Percentiles rank a stretch among this genome's conserved stretches.
Evolutionary conservation across 2,113 vertebrate species (phyloP).

Genomic region (Noturus placidus): DNA sequence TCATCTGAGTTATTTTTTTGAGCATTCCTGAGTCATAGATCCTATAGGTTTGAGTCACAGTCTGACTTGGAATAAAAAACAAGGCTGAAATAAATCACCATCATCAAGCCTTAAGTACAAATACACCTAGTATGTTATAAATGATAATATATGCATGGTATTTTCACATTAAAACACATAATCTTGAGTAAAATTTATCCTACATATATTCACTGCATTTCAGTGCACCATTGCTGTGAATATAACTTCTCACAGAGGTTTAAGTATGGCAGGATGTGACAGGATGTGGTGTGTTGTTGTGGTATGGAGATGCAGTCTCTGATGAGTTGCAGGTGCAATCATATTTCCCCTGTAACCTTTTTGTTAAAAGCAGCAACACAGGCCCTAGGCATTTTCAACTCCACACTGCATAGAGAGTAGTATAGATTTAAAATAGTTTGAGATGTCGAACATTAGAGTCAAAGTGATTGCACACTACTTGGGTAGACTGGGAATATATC

Average conservation of each 20-base stretch:
- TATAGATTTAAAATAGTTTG: background rate
- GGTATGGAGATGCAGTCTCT: background rate
- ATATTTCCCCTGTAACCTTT: conserved; percentile 3
- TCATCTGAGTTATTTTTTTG: background rate
- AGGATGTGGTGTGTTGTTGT: conserved; percentile 66
- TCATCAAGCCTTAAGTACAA: background rate
- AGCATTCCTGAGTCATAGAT: background rate
- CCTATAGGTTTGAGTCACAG: background rate
- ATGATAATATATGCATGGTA: background rate
- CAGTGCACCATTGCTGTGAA: background rate
- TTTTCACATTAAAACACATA: background rate
- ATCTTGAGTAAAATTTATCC: background rate
- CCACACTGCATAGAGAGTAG: background rate
- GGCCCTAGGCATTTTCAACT: no score
- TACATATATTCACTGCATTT: background rate
- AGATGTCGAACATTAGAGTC: background rate
- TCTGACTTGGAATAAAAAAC: background rate
- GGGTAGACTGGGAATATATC: background rate
- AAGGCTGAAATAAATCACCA: background rate
- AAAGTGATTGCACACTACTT: background rate
- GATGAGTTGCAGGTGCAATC: conserved; percentile 64
- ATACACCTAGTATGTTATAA: background rate
- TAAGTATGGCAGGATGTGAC: conserved; percentile 56
- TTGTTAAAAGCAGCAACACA: background rate
- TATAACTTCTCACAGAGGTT: conserved; percentile 18